Evolutionary conservation across 2,888 invertebrate species (phyloP), one percentile per base, ranked within the genome.

Genomic region (Deilephila elpenor): DNA sequence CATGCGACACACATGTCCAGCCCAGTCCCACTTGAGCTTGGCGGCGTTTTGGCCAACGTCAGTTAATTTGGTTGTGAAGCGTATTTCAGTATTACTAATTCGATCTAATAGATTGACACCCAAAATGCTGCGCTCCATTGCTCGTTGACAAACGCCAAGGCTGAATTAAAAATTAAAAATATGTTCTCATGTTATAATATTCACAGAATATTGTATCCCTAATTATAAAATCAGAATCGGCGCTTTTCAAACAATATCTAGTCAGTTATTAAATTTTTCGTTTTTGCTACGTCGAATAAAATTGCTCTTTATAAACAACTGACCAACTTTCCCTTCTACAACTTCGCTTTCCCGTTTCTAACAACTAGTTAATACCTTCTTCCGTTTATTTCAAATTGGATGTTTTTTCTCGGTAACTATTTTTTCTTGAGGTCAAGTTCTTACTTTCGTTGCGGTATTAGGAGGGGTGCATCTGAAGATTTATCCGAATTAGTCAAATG

Each of bases 301-400:
- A 67, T 67, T 25, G 51, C 44, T 17, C 17, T 67, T 51, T 20
- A 25, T 20, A 67, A 67, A 64, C 67, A 51, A 67, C 44, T 51
- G n/a, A 25, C 20, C 25, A 51, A 67, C 25, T 67, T 67, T 51
- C 44, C 17, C 67, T 51, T 51, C 67, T 37, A 17, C 14, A 19
- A 51, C 51, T 25, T 51, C 6, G 6, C 17, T 67, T 67, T 51
- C 67, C 51, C 29, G 67, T 51, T 67, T 25, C 51, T 67, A 51
- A 67, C 25, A 51, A 44, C 44, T 67, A 67, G 51, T 67, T 67
- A 67, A 67, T 51, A 67, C 25, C 67, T 5, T 44, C 25, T 67
- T 67, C 67, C 67, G 25, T 51, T 20, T 44, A 51, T 51, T 51
- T 44, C 51, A 67, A 67, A 67, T 67, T 67, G 67, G 44, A 25